Evolutionary conservation across 2,888 invertebrate species (phyloP).

Genomic region (Arctia plantaginis): DNA sequence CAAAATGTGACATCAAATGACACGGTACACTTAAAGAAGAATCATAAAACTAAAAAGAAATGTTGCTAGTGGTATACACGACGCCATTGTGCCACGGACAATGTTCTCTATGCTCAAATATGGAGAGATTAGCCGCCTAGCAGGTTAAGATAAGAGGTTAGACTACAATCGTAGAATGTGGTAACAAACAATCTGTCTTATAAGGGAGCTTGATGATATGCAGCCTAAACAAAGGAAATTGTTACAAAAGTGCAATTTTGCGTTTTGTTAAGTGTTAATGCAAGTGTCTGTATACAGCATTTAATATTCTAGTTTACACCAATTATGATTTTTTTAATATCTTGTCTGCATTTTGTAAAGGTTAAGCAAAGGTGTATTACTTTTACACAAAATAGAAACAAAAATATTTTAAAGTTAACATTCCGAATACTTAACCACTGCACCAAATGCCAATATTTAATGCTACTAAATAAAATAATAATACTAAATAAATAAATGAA

Average conservation of each 20-base stretch:
- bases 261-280: constrained; percentile 12
- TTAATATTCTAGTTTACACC: background rate
- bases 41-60: constrained; percentile 87
- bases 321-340: background rate
- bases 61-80: constrained; percentile 84
- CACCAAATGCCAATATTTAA: constrained; percentile 11
- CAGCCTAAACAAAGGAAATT: constrained; percentile 22
- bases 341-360: background rate
- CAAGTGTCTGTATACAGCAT: constrained; percentile 11
- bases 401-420: background rate
- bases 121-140: constrained; percentile 77
- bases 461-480: background rate
- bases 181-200: constrained; percentile 18
- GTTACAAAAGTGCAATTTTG: constrained; percentile 8
- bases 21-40: constrained; percentile 90
- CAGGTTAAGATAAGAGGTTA: constrained; percentile 55
- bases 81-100: constrained; percentile 73
- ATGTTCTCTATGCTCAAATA: constrained; percentile 82
- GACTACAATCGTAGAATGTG: constrained; percentile 21
- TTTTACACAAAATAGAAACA: background rate
- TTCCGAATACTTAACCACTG: background rate
- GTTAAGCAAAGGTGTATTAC: background rate
- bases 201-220: constrained; percentile 15
- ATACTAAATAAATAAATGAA: background rate
- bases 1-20: constrained; percentile 90